Evolutionary conservation across 2,113 vertebrate genomes (phyloP).

Genomic region (Actinemys pallida): DNA sequence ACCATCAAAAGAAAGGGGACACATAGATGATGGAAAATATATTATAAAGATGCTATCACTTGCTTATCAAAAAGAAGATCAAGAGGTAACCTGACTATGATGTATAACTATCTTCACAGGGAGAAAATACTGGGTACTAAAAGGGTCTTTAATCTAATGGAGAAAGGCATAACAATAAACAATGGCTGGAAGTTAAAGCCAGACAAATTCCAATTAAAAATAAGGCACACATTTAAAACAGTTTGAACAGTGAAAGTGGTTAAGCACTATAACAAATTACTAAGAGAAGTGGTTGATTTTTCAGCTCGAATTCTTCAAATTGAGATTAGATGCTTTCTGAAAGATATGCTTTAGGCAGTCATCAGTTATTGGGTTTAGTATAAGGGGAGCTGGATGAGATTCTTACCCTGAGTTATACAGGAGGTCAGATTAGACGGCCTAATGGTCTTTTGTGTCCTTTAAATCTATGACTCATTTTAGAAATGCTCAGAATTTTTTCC

Average conservation of each 20-base stretch:
- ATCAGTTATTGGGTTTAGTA: neutral
- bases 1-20: neutral
- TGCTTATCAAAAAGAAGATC: neutral
- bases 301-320: neutral
- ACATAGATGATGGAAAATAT: neutral
- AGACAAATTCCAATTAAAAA: neutral
- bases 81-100: neutral
- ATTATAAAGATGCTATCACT: neutral
- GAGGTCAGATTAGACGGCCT: neutral
- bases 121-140: neutral
- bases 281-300: neutral
- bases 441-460: neutral
- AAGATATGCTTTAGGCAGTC: neutral
- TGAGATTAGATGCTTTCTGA: neutral
- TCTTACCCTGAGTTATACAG: neutral
- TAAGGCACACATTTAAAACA: neutral
- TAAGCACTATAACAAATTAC: neutral
- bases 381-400: neutral
- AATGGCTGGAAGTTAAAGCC: neutral
- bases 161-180: neutral
- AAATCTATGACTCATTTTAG: neutral
- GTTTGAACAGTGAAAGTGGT: neutral
- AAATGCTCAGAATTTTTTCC: neutral
- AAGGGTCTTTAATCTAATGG: neutral
- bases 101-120: neutral